Evolutionary conservation across 2,888 invertebrate species (phyloP), one percentile per base, ranked within the genome.

Genomic region (Scotopteryx bipunctaria): DNA sequence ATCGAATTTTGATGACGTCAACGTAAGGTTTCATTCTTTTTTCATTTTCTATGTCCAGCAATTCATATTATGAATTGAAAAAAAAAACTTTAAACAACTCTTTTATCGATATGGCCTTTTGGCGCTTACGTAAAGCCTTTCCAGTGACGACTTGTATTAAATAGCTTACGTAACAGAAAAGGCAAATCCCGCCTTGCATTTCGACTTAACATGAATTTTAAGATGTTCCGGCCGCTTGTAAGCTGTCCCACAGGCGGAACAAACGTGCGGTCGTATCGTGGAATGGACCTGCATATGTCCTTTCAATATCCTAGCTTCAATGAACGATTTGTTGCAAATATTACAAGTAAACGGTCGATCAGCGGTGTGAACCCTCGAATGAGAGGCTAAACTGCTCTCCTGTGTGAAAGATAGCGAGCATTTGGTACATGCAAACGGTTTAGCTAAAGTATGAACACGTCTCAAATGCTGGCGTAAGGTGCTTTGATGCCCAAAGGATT

Each of bases 211-310:
- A n/a, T 49, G 49, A 16, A 19, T 6, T 11, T 23, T 42, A 1
- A 49, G 29, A 6, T 49, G 49, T 8, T 49, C 47, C 13, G 17
- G 5, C 2, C 47, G 42, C n/a, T 49, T 49, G 23, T 42, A 49
- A 0, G 42, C 36, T 2, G 17, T 36, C 1, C 49, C 42, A 9
- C 49, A 49, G 1, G 36, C 36, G 0, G 21, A 3, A 5, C 49
- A 49, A 0, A n/a, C 29, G 15, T 42, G 40, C 5, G 49, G 36
- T 11, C 49, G 29, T 1, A 5, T 23, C 0, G 9, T 16, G 2
- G 42, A 42, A 3, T 49, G 49, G 0, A 49, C 49, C n/a, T 49
- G 49, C 42, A 49, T 49, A 16, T 49, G 49, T 8, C 47, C 47
- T 23, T 46, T 46, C 16, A 46, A 11, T 14, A 27, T 6, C 5